Evolutionary conservation across 2,113 vertebrate genomes (phyloP).

Genomic region (Sula dactylatra): DNA sequence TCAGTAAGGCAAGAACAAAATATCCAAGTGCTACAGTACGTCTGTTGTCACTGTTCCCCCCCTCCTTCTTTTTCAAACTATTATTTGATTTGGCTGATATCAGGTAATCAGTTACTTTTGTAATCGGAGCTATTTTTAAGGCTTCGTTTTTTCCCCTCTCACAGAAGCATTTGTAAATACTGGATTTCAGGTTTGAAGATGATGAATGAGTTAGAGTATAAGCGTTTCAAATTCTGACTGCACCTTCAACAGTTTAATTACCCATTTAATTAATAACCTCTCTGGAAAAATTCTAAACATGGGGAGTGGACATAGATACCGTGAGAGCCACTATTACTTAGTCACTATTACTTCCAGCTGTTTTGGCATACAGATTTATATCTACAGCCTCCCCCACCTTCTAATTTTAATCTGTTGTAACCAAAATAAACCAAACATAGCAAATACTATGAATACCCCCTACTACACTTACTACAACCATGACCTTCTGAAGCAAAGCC

Average conservation of each 20-base stretch:
- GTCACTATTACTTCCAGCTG: neutral
- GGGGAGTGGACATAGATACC: neutral
- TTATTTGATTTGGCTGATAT: constrained; percentile 10
- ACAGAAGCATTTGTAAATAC: neutral
- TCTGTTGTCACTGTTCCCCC: neutral
- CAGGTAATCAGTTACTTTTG: neutral
- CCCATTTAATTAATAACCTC: neutral
- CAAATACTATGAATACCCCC: neutral
- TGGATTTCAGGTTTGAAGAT: neutral
- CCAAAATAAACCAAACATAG: neutral
- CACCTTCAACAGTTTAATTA: neutral
- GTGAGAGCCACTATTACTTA: neutral
- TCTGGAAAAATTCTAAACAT: neutral
- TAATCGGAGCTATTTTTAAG: neutral
- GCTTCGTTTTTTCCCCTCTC: neutral
- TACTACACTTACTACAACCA: neutral
- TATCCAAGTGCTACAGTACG: neutral
- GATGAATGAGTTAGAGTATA: neutral
- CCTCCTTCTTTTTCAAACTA: neutral
- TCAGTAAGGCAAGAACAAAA: neutral
- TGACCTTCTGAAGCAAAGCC: neutral
- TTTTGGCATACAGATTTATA: neutral
- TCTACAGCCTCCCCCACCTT: neutral
- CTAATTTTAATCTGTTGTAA: neutral
- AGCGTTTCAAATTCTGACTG: neutral